Evolutionary conservation across 2,797 vertebrate species (phyloP), one percentile per base, ranked within the genome.

Genomic region (Mormyrus hasselquistii): DNA sequence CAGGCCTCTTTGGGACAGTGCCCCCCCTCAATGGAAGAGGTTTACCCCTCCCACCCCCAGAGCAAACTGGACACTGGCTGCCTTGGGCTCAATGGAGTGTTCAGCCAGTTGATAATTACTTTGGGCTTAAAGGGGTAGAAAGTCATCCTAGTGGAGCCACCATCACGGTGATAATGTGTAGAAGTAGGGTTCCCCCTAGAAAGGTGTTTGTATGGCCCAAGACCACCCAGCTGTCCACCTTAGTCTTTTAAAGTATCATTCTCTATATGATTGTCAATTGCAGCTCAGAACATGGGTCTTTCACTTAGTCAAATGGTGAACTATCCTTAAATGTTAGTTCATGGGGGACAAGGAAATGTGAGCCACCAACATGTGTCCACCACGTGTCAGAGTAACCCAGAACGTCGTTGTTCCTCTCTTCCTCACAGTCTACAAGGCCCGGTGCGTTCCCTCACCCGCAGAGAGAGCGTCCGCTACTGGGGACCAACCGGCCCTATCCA

Each of bases 381-480:
- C 73, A 79, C 0, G 14, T 79, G 5, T 44, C 19, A 49, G 34
- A 82, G 79, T 84, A 9, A 41, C 8, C 44, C 38, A 89, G 44
- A 12, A 1, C n/a, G 2, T 59, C 41, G 14, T 14, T 65, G 93
- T 3, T 92, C 50, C 4, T 93, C 91, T 90, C 85, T 52, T 19
- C 7, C 85, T 82, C 90, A 91, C 91, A 96, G 96, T 94, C 96
- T 49, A 94, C 95, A 90, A 95, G 96, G 90, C 94, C 96, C 10
- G 96, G 98, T 90, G 94, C 94, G 90, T 96, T 97, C 92, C 93
- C 96, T 93, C 97, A 96, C 92, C 92, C 95, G 86, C 96, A 94
- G 90, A 92, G 94, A 79, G 97, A 97, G 57, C 93, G 91, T 89
- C 94, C 92, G 90, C 95, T 94, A 87, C 93, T 95, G 88, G 96